These are phyloP conservation scores for Pangasius sanitwongsei DNA, from an alignment of 2,797 vertebrate genomes.

Conservation along the genomic window DNA sequence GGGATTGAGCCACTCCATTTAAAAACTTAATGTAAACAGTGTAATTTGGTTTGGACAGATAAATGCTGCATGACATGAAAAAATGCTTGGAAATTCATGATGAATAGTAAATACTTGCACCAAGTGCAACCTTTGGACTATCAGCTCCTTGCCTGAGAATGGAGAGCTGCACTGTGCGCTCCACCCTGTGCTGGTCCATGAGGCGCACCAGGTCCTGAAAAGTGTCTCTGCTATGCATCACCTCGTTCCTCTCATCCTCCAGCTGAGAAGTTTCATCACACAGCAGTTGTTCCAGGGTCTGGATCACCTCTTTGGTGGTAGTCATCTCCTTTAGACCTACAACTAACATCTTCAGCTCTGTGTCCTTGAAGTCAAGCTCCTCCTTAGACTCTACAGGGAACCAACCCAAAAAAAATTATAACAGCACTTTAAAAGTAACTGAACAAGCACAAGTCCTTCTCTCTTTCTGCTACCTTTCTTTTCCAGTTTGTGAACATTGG, in stretches of 20 bases:
- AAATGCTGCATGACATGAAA: background rate
- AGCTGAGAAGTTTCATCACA: slow-evolving; percentile 68
- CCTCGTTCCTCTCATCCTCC: slow-evolving; percentile 69
- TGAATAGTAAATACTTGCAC: background rate
- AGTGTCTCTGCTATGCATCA: slow-evolving; percentile 77
- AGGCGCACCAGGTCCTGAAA: slow-evolving; percentile 84
- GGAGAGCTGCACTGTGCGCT: slow-evolving; percentile 80
- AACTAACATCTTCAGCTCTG: slow-evolving; percentile 75
- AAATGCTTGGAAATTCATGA: background rate
- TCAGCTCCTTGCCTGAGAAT: slow-evolving; percentile 75
- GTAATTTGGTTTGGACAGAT: background rate
- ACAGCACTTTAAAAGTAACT: background rate
- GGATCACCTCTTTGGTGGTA: slow-evolving; percentile 82
- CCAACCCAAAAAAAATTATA: background rate
- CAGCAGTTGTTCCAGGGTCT: slow-evolving; percentile 86
- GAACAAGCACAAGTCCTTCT: background rate
- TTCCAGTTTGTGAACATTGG: slow-evolving; percentile 79
- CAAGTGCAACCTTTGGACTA: background rate
- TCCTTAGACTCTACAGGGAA: slow-evolving; percentile 63
- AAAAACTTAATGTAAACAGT: background rate
- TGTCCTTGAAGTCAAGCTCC: slow-evolving; percentile 73
- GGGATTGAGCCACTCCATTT: background rate
- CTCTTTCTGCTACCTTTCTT: slow-evolving; percentile 67
- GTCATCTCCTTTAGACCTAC: slow-evolving; percentile 75
- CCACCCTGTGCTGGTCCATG: slow-evolving; percentile 82